A percentile compares a stretch with the other conserved stretches of the same genome.
These are phyloP conservation scores for Deilephila elpenor DNA, from an alignment of 2,888 invertebrate genomes.

Conservation along the genomic window DNA sequence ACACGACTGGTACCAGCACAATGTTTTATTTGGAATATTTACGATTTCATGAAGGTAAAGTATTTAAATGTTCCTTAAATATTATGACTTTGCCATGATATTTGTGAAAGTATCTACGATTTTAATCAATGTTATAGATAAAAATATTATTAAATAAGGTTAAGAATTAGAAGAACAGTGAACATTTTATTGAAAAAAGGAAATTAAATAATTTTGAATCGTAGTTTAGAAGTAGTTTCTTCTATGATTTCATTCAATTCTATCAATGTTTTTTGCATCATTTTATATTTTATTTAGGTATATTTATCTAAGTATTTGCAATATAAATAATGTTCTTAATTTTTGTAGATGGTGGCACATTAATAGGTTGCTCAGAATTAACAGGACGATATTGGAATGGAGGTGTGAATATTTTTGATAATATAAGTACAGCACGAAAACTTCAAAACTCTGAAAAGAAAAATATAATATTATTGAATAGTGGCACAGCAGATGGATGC, in stretches of 20 bases:
- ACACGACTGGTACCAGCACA: slow-evolving; percentile 66
- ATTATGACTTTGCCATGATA: background rate
- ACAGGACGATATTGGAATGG: slow-evolving; percentile 81
- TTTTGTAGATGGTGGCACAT: slow-evolving; percentile 72
- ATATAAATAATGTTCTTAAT: background rate
- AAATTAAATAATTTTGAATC: background rate
- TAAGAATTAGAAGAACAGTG: background rate
- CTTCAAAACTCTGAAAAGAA: slow-evolving; percentile 53
- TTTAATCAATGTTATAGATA: background rate
- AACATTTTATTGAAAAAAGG: background rate
- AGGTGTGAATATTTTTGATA: slow-evolving; percentile 63
- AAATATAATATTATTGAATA: slow-evolving; percentile 58
- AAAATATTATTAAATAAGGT: background rate
- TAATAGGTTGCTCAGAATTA: slow-evolving; percentile 77
- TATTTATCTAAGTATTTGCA: background rate
- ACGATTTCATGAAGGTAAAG: slow-evolving; percentile 64
- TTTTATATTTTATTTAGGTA: no score
- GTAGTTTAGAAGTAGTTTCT: background rate
- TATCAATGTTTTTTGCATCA: no score
- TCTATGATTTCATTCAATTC: no score
- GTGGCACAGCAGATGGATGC: slow-evolving; percentile 76
- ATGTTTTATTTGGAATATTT: slow-evolving; percentile 73
- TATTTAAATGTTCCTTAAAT: background rate
- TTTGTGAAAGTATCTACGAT: background rate
- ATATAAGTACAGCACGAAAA: slow-evolving; percentile 54